Evolutionary conservation across 2,797 vertebrate species (phyloP), one percentile per base, ranked within the genome.

Genomic region (Apogon hyalosoma): DNA sequence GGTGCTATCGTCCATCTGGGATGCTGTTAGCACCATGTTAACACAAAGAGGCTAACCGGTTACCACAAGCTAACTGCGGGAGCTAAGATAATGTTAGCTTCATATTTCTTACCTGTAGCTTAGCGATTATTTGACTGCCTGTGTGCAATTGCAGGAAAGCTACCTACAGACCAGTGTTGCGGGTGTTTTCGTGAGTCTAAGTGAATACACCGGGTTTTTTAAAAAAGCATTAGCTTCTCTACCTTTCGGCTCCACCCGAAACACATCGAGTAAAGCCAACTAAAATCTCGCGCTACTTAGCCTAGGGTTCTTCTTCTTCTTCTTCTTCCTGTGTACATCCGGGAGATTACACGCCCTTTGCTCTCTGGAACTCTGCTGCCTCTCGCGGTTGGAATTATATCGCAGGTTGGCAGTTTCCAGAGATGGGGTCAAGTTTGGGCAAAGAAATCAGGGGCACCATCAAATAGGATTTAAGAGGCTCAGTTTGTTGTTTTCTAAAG

Each of bases 211-310:
- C n/a, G n/a, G 0, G 4, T 0, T 0, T 55, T 1, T 7, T 12
- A 12, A 15, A 12, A 48, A 24, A 6, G 47, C 10, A 28, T n/a
- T 42, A 33, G 43, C 45, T 48, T 31, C 7, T 51, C 21, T 24
- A 16, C 55, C 9, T 13, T 7, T 60, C 16, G 52, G 33, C 21
- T 11, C 10, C 7, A 21, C 74, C 77, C 72, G 67, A 81, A 64
- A 18, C 28, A 47, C 40, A 18, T 0, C 3, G 51, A 53, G 5
- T 63, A 48, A 1, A 62, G 14, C 3, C 0, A 15, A 41, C 0
- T 3, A 16, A 69, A 55, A 11, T 68, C n/a, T 73, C 72, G 78
- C 78, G 69, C 38, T 4, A 21, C 1, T 42, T 42, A 6, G 12
- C 3, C 0, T 13, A 0, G 13, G 3, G 38, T 12, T 53, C 38